These are phyloP conservation scores for Acinonyx jubatus DNA, from an alignment of 2,113 vertebrate species.

Conservation along the genomic window DNA sequence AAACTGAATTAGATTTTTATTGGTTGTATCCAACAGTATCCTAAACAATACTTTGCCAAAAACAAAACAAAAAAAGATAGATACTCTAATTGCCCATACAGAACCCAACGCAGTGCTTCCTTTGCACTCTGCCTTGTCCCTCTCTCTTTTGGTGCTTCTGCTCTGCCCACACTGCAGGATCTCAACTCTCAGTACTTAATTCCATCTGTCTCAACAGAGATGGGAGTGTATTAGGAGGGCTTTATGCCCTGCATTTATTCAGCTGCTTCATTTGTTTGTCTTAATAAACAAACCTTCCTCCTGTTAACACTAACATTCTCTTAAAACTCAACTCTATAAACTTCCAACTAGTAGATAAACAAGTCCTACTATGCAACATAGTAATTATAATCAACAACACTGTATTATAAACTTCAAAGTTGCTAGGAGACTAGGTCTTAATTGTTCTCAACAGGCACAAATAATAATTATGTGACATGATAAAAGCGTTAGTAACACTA, in stretches of 20 bases:
- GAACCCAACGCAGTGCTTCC: rapidly evolving
- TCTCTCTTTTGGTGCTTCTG: not conserved
- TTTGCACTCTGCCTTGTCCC: not conserved
- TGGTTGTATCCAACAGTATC: not conserved
- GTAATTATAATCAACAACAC: not conserved
- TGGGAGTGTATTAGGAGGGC: not conserved
- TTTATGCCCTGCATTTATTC: not conserved
- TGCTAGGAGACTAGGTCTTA: not conserved
- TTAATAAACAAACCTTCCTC: not conserved
- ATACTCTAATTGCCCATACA: not conserved
- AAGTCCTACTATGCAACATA: not conserved
- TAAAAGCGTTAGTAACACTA: not conserved
- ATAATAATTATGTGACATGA: not conserved
- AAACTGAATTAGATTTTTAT: not conserved
- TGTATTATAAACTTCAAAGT: not conserved
- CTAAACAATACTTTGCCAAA: not conserved
- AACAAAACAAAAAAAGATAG: not conserved
- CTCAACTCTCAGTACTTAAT: not conserved
- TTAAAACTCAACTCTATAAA: not conserved
- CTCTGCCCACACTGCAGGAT: not conserved
- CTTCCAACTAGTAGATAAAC: not conserved
- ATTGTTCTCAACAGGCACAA: not conserved
- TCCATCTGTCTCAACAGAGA: not conserved
- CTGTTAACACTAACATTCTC: not conserved
- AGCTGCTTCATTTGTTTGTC: not conserved